Conservation (phyloP, 2,113 vertebrate species). For the Plecotus auritus region DNA sequence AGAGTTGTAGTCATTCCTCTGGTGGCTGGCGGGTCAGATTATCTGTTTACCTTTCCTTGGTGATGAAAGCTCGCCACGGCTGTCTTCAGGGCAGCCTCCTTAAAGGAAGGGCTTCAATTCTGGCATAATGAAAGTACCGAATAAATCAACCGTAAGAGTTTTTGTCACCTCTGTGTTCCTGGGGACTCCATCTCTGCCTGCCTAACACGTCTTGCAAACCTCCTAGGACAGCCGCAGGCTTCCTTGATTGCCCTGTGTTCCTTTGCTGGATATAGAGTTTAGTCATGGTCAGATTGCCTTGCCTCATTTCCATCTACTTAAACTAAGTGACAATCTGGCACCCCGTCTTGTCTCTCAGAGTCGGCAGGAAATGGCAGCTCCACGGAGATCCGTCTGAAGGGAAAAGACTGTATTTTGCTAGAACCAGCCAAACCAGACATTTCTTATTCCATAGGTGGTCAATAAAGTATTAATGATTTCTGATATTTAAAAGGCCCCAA, state of each 20-base stretch:
- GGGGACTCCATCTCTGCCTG: background rate
- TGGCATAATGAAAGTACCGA: background rate
- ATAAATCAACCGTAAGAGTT: background rate
- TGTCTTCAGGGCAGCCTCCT: background rate
- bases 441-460: conserved; percentile 42
- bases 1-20: background rate
- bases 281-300: conserved; percentile 24
- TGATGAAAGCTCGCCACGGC: background rate
- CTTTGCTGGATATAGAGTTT: background rate
- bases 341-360: background rate
- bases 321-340: conserved; percentile 28
- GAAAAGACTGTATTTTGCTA: conserved; percentile 34
- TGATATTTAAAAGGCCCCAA: background rate
- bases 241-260: background rate
- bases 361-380: conserved; percentile 29
- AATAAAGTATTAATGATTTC: background rate
- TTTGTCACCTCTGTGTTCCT: background rate
- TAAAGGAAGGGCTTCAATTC: background rate
- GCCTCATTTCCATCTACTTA: conserved; percentile 24
- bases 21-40: background rate
- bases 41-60: background rate
- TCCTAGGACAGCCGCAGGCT: background rate
- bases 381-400: background rate
- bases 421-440: background rate
- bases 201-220: background rate